phyloP scores from a whole-genome alignment of 1,140 invertebrate genomes.

The Lasaia peninsularis region DNA sequence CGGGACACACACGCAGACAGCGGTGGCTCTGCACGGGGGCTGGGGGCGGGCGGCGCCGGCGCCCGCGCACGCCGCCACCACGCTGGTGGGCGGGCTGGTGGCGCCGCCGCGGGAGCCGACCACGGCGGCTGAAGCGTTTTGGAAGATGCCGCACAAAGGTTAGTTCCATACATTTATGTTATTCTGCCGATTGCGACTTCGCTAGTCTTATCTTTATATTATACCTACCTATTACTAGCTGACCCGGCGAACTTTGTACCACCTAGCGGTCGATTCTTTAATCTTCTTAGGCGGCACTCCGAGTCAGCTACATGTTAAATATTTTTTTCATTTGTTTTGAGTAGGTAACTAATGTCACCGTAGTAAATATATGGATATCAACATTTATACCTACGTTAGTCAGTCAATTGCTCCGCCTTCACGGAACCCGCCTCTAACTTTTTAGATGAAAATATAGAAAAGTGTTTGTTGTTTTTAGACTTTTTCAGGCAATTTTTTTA shows the following conservation, averaged over 20 bases:
- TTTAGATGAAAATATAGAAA: no score
- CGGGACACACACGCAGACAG: conserved; percentile 28
- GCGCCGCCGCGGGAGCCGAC: conserved; percentile 78
- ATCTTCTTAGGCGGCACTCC: no score
- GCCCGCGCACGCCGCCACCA: conserved; percentile 77
- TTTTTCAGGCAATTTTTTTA: no score
- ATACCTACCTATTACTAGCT: conserved; percentile 19
- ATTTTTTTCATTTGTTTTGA: no score
- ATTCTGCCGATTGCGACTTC: background rate
- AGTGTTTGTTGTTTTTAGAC: no score
- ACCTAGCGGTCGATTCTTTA: no score
- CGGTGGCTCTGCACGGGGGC: conserved; percentile 64
- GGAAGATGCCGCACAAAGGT: conserved; percentile 86
- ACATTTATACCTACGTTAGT: no score
- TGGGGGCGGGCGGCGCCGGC: conserved; percentile 69
- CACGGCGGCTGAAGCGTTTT: conserved; percentile 81
- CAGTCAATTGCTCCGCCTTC: no score
- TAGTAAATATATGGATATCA: no score
- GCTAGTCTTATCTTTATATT: background rate
- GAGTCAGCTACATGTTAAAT: no score
- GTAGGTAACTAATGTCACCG: no score
- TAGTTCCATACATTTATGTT: conserved; percentile 10
- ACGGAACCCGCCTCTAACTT: no score
- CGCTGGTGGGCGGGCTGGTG: conserved; percentile 74
- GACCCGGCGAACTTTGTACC: conserved; percentile 31